phyloP scores from a whole-genome alignment of 2,113 vertebrate genomes.

The Recurvirostra avosetta region DNA sequence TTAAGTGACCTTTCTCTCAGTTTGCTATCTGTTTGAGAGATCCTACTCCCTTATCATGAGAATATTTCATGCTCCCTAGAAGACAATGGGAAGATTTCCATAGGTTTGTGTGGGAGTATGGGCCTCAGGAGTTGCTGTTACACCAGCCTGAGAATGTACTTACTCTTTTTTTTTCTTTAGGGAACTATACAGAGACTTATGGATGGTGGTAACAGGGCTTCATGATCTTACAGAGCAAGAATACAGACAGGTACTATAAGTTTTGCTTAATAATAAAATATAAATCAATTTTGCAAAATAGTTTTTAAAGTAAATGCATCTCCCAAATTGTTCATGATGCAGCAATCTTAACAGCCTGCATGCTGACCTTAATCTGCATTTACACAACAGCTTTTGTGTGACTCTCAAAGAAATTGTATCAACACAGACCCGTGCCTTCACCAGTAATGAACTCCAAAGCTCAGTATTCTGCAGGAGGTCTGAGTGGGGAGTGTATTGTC shows the following conservation, averaged over 20 bases:
- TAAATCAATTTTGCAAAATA: background rate
- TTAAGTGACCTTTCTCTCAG: background rate
- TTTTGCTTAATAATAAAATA: background rate
- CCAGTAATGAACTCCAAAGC: background rate
- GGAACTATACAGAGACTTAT: background rate
- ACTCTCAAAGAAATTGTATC: background rate
- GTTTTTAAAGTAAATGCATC: background rate
- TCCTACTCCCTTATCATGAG: too few species aligned
- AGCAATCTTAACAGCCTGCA: background rate
- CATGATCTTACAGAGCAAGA: constrained; percentile 33
- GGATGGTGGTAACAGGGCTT: constrained; percentile 35
- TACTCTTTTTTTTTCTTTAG: background rate
- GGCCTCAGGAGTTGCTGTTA: background rate
- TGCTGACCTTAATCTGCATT: background rate
- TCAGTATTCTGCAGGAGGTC: background rate
- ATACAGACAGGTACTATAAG: constrained; percentile 39
- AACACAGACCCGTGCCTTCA: background rate
- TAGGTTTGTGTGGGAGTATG: background rate
- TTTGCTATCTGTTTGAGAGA: background rate
- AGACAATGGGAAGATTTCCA: background rate
- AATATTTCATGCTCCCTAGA: background rate
- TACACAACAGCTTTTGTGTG: background rate
- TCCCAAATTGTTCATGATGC: background rate
- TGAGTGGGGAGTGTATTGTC: background rate
- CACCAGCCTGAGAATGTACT: background rate